Percentiles rank a stretch among this genome's conserved stretches.
Evolutionary conservation across 2,113 vertebrate genomes (phyloP).

Genomic region (Gallinago paraguaiae): DNA sequence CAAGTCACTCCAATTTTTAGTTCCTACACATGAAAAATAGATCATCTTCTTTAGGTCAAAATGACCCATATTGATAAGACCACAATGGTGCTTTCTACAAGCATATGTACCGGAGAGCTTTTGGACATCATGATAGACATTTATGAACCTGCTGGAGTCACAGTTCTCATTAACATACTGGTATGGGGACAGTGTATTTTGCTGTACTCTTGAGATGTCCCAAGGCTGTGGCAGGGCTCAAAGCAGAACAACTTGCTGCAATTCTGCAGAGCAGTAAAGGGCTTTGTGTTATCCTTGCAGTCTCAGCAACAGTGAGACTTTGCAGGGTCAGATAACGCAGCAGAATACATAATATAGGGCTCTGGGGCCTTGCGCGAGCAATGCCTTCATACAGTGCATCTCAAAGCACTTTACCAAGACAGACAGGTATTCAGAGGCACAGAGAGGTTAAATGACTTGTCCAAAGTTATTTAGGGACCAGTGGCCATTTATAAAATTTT

Average conservation of each 20-base stretch:
- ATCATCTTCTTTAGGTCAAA: not conserved
- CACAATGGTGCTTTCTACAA: not conserved
- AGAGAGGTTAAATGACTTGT: not conserved
- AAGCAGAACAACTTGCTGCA: not conserved
- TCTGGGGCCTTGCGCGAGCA: not conserved
- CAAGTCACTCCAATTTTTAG: not conserved
- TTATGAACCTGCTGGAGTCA: not conserved
- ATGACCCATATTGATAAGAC: not conserved
- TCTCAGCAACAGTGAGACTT: not conserved
- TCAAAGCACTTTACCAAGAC: not conserved
- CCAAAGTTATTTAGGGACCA: not conserved
- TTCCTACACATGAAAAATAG: not conserved
- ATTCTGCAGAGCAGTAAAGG: not conserved
- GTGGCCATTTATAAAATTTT: not conserved
- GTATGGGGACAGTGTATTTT: not conserved
- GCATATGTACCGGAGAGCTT: not conserved
- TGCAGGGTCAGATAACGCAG: not conserved
- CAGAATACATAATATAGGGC: not conserved
- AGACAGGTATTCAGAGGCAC: not conserved
- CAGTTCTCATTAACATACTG: not conserved
- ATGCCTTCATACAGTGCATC: not conserved
- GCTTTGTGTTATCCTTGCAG: not conserved
- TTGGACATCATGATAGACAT: not conserved
- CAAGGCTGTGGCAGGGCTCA: not conserved
- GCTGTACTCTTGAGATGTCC: not conserved